Evolutionary conservation across 2,113 vertebrate genomes (phyloP), one percentile per base, ranked within the genome.

Genomic region (Theropithecus gelada): DNA sequence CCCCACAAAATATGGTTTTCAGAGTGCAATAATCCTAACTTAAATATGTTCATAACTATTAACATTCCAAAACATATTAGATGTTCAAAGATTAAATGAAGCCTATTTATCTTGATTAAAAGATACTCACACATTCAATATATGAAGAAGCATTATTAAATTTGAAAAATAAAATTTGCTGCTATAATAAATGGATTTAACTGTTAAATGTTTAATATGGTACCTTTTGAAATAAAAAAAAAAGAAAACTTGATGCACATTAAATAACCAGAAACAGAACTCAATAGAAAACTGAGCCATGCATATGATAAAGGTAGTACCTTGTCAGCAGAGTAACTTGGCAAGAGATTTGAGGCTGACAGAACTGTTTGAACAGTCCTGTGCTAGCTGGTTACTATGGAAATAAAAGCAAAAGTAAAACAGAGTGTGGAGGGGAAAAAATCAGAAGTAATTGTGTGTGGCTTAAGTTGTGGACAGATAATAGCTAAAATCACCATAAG

Each of bases 341-440:
- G 40, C 43, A n/a, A 23, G 45, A 66, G 23, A 57, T 13, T 64
- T 23, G 43, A 70, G 48, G 7, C 17, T 5, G 27, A 35, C 12
- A n/a, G 43, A 85, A 61, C 6, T 52, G 5, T 3, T 45, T 40
- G 14, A 78, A 48, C 30, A 79, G 40, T 78, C 27, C 32, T 40
- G 2, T 45, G 43, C 40, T 73, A 35, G 30, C 23, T 52, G 20
- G 79, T 88, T 94, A 61, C 75, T 75, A 90, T 84, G 88, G 83
- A 92, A 95, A 96, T 92, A 68, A 78, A 88, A 85, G 43, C 38
- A 76, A 92, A 97, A 61, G 43, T 68, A 40, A 68, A 80, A 32
- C 6, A 27, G 14, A 66, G 16, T 79, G 40, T 78, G n/a, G 55
- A 85, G 12, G 50, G 8, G 45, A 2, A 23, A 10, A 68, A 70